Percentiles rank a stretch among this genome's conserved stretches.
Evolutionary conservation across 2,113 vertebrate genomes (phyloP).

Genomic region (Siphamia tubifer): DNA sequence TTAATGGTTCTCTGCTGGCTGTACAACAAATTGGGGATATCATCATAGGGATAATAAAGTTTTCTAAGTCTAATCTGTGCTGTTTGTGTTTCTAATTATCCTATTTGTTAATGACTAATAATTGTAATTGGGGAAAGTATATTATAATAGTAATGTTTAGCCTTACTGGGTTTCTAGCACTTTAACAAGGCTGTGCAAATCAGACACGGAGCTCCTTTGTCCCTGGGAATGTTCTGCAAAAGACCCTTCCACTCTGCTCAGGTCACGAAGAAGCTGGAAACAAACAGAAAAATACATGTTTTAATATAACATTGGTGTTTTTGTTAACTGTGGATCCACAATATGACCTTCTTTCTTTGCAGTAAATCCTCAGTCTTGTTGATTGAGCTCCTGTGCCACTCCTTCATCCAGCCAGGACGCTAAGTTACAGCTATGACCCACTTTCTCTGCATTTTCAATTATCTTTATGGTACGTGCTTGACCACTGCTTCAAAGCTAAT

Average conservation of each 20-base stretch:
- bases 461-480: slow-evolving; percentile 60
- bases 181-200: slow-evolving; percentile 78
- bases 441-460: slow-evolving; percentile 59
- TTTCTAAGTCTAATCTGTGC: no score
- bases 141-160: no score
- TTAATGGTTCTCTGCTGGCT: no score
- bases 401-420: background rate
- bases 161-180: slow-evolving; percentile 84
- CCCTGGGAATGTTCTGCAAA: slow-evolving; percentile 44
- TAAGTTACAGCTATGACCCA: slow-evolving; percentile 21
- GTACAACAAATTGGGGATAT: no score
- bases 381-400: background rate
- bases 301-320: background rate
- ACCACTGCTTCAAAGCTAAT: slow-evolving; percentile 53
- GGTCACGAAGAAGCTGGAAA: slow-evolving; percentile 77
- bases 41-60: no score
- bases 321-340: background rate
- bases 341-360: slow-evolving; percentile 15
- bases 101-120: no score
- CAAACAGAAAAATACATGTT: slow-evolving; percentile 1
- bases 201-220: slow-evolving; percentile 73
- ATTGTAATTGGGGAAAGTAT: no score
- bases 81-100: no score
- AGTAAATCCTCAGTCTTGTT: slow-evolving; percentile 25
- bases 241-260: slow-evolving; percentile 75